These are phyloP conservation scores for Puntigrus tetrazona DNA, from an alignment of 2,113 vertebrate species.

Conservation along the genomic window DNA sequence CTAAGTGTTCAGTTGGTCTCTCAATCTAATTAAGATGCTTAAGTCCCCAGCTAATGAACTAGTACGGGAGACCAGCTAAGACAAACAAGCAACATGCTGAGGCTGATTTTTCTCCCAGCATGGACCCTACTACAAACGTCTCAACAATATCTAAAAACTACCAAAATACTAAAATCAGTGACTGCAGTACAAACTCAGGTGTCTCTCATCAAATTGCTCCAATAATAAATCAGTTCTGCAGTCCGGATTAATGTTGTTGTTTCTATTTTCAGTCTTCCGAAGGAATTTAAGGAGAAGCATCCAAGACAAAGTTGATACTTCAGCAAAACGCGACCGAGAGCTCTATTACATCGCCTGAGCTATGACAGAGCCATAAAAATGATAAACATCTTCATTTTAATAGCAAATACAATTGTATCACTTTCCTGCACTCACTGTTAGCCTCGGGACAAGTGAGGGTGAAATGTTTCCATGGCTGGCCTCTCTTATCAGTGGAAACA, in stretches of 20 bases:
- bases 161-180: background rate
- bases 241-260: background rate
- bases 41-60: background rate
- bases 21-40: background rate
- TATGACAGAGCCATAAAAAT: background rate
- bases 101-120: background rate
- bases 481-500: background rate
- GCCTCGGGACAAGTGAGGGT: background rate
- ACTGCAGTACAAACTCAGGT: background rate
- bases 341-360: background rate
- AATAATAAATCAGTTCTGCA: background rate
- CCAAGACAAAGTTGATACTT: background rate
- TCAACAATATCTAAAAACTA: background rate
- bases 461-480: constrained; percentile 7
- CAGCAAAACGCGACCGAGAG: background rate
- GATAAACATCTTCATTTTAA: constrained; percentile 9
- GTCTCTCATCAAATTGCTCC: background rate
- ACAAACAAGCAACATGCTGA: background rate
- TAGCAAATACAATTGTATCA: background rate
- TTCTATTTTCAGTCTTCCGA: background rate
- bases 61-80: background rate
- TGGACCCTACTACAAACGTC: background rate
- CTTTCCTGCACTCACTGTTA: background rate
- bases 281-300: background rate
- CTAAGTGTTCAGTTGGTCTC: background rate